Evolutionary conservation across 2,797 vertebrate species (phyloP).

Genomic region (Sternotherus odoratus): DNA sequence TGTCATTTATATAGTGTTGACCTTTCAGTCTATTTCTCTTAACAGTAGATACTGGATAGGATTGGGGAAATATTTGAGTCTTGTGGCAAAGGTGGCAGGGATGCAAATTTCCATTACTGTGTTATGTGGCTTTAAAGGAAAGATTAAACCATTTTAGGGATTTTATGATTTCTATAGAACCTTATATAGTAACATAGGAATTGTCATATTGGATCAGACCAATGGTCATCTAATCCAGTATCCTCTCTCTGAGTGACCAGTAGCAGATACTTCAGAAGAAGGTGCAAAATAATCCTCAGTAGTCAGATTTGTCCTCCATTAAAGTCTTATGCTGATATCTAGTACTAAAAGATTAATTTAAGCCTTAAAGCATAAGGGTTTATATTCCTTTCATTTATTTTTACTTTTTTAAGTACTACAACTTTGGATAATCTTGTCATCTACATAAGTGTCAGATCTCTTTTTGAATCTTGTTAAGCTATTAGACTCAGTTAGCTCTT

Average conservation of each 20-base stretch:
- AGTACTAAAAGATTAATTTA: background rate
- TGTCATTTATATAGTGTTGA: rapidly evolving
- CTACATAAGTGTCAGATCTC: background rate
- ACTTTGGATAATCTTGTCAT: background rate
- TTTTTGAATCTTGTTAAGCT: background rate
- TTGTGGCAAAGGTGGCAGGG: background rate
- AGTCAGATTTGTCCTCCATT: background rate
- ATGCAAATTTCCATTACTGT: background rate
- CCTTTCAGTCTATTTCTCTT: background rate
- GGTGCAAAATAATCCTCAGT: background rate
- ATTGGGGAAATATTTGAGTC: background rate
- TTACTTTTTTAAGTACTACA: background rate
- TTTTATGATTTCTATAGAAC: background rate
- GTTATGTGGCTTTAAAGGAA: background rate
- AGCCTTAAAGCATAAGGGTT: background rate
- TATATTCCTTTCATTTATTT: background rate
- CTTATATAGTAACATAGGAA: background rate
- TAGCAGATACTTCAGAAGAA: background rate
- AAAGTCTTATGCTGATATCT: background rate
- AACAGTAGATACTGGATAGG: background rate
- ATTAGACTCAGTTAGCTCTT: background rate
- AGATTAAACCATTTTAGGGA: background rate
- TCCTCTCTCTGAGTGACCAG: background rate
- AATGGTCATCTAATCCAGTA: background rate
- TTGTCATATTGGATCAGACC: background rate